Evolutionary conservation across 2,797 vertebrate genomes (phyloP).

Genomic region (Chloroceryle amazona): DNA sequence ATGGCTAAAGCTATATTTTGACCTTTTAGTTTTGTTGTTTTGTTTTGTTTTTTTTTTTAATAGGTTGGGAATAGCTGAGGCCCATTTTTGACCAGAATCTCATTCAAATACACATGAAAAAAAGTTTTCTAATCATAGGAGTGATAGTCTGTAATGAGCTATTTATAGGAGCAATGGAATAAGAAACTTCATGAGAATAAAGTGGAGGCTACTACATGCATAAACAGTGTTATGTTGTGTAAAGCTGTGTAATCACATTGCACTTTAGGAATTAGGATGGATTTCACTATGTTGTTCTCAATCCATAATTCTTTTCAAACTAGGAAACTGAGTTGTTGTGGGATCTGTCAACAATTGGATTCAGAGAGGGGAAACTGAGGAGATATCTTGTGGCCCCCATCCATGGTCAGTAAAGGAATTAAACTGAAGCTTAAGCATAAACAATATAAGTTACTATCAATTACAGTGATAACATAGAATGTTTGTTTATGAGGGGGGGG

Average conservation of each 20-base stretch:
- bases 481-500: rapidly evolving
- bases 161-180: rapidly evolving
- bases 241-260: background rate
- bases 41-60: too few species aligned
- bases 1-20: background rate
- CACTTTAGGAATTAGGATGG: background rate
- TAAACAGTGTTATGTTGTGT: background rate
- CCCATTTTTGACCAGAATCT: background rate
- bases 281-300: background rate
- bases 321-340: background rate
- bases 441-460: background rate
- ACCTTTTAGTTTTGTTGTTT: background rate
- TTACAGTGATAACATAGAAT: background rate
- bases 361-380: background rate
- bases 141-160: background rate
- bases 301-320: background rate
- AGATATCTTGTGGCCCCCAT: background rate
- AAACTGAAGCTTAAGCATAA: background rate
- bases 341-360: background rate
- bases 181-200: background rate
- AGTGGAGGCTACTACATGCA: background rate
- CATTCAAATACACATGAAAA: background rate
- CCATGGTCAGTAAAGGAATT: background rate
- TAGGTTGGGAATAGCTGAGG: background rate
- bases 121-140: background rate